These are phyloP conservation scores for Sander vitreus DNA, from an alignment of 2,113 vertebrate species.

Conservation along the genomic window DNA sequence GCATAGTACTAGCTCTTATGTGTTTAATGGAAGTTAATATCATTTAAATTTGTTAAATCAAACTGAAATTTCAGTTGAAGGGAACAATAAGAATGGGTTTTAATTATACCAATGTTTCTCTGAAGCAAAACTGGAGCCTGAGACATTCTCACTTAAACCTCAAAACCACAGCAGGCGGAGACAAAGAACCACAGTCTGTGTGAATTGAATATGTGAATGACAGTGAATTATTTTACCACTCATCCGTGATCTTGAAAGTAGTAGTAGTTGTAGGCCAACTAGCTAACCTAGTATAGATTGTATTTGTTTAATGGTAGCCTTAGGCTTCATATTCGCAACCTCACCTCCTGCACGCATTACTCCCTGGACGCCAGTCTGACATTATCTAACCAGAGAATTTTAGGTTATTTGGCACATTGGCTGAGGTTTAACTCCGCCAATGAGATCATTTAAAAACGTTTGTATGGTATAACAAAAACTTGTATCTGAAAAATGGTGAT, in stretches of 20 bases:
- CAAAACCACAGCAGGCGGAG: background rate
- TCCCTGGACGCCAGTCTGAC: background rate
- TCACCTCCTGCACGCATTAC: slow-evolving; percentile 3
- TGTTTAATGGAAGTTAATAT: background rate
- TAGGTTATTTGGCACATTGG: slow-evolving; percentile 2
- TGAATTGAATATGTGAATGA: background rate
- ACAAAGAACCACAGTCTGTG: background rate
- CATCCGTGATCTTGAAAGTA: slow-evolving; percentile 2
- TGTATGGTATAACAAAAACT: slow-evolving; percentile 31
- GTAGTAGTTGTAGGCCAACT: background rate
- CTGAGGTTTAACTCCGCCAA: slow-evolving; percentile 15
- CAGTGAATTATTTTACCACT: background rate
- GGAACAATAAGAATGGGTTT: background rate
- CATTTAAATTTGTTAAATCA: background rate
- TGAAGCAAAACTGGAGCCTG: background rate
- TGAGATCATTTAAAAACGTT: slow-evolving; percentile 19
- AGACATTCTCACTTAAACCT: slow-evolving; percentile 5
- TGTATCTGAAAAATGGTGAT: slow-evolving; percentile 56
- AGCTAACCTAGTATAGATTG: background rate
- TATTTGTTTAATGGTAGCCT: background rate
- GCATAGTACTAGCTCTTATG: background rate
- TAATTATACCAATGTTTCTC: slow-evolving; percentile 5
- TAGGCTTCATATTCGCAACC: background rate
- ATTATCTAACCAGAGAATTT: slow-evolving; percentile 14
- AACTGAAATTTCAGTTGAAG: background rate